phyloP scores from a whole-genome alignment of 2,888 invertebrate species.

The Cactoblastis cactorum region DNA sequence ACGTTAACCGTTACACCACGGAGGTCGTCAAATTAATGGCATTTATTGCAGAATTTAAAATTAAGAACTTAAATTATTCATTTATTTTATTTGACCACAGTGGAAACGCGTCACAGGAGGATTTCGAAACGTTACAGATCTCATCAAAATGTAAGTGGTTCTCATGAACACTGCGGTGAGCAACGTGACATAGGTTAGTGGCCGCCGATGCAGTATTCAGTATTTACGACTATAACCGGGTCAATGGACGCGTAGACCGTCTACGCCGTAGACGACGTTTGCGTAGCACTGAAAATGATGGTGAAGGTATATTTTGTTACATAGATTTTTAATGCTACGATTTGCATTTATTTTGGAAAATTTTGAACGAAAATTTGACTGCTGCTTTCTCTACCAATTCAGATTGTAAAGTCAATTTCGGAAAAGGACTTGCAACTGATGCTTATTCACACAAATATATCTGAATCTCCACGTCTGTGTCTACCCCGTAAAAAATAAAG shows the following conservation, averaged over 20 bases:
- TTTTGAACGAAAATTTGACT: too few species aligned
- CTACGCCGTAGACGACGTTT: neutral
- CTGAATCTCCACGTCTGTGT: too few species aligned
- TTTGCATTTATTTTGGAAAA: too few species aligned
- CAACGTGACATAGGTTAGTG: conserved; percentile 1
- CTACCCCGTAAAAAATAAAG: too few species aligned
- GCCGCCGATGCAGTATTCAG: neutral
- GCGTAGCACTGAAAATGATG: neutral
- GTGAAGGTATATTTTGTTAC: neutral
- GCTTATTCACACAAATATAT: too few species aligned
- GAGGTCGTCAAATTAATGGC: too few species aligned
- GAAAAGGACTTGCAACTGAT: too few species aligned
- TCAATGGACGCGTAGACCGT: neutral
- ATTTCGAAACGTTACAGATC: neutral
- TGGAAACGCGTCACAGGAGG: neutral
- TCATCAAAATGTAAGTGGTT: neutral
- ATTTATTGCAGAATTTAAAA: too few species aligned
- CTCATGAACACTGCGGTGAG: neutral
- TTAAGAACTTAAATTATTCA: neutral
- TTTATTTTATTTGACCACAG: neutral
- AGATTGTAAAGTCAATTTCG: too few species aligned
- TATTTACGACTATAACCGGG: neutral
- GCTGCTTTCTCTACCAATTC: too few species aligned
- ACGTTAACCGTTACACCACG: too few species aligned
- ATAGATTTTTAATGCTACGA: too few species aligned